A percentile compares a stretch with the other conserved stretches of the same genome.
Evolutionary conservation across 2,888 invertebrate genomes (phyloP).

Genomic region (Lottia gigantea): DNA sequence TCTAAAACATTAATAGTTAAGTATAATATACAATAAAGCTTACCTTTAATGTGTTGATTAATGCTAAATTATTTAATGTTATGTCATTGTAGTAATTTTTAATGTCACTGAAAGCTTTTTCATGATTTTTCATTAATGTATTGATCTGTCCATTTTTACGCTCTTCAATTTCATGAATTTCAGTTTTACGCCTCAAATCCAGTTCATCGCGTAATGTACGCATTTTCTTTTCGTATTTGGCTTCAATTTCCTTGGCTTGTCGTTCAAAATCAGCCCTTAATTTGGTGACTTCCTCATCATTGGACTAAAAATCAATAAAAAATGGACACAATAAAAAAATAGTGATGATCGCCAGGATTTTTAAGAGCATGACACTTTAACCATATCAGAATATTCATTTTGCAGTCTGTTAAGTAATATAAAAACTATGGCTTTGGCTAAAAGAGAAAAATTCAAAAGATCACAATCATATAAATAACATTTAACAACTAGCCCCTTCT

Average conservation of each 20-base stretch:
- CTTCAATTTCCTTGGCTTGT: slow-evolving; percentile 78
- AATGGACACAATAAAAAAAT: too few relatives aligned
- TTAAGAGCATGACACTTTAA: too few relatives aligned
- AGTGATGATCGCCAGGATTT: too few relatives aligned
- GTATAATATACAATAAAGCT: background rate
- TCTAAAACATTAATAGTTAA: background rate
- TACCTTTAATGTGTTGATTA: slow-evolving; percentile 89
- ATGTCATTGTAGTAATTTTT: slow-evolving; percentile 96
- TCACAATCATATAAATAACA: too few relatives aligned
- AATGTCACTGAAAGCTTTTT: slow-evolving; percentile 86
- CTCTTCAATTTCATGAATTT: slow-evolving; percentile 83
- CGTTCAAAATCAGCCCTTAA: slow-evolving; percentile 76
- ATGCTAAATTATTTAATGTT: slow-evolving; percentile 88
- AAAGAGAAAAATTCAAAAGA: too few relatives aligned
- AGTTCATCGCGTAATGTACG: slow-evolving; percentile 81
- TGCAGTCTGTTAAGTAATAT: too few relatives aligned
- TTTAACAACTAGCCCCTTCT: too few relatives aligned
- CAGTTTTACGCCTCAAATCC: slow-evolving; percentile 70
- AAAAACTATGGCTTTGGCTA: too few relatives aligned
- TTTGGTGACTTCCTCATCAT: slow-evolving; percentile 73
- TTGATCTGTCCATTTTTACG: slow-evolving; percentile 89
- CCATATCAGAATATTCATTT: too few relatives aligned
- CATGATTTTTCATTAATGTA: slow-evolving; percentile 83
- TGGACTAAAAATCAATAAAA: slow-evolving; percentile 59
- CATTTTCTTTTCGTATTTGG: slow-evolving; percentile 81